Conservation (phyloP, 2,113 vertebrate genomes). For the Poecilia latipinna region DNA sequence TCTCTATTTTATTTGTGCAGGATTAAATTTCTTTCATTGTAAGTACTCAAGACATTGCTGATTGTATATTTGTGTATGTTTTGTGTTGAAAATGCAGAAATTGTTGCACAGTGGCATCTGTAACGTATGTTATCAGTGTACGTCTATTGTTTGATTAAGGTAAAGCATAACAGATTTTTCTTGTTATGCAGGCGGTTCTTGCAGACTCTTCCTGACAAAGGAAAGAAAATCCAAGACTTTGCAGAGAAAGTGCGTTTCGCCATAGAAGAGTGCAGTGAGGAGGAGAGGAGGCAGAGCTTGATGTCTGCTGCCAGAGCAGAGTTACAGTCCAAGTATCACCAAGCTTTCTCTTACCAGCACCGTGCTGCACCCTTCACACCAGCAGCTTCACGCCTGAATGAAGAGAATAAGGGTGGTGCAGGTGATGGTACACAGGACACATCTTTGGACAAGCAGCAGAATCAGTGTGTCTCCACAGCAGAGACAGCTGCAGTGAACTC, state of each 20-base stretch:
- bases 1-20: too few relatives aligned
- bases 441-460: conserved; percentile 18
- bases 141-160: background rate
- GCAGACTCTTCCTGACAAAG: conserved; percentile 89
- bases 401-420: conserved; percentile 12
- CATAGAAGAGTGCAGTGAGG: conserved; percentile 78
- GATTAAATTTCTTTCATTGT: too few relatives aligned
- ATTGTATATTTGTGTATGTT: too few relatives aligned
- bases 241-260: conserved; percentile 81
- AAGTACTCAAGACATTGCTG: too few relatives aligned
- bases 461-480: background rate
- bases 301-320: conserved; percentile 80
- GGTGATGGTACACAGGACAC: background rate
- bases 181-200: conserved; percentile 85
- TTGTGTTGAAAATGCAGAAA: too few relatives aligned
- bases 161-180: conserved; percentile 21
- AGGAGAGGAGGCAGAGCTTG: conserved; percentile 71
- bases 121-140: background rate
- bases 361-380: conserved; percentile 7
- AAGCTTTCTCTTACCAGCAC: conserved; percentile 62
- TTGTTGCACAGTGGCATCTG: too few relatives aligned
- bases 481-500: conserved; percentile 37
- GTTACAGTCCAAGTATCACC: conserved; percentile 79
- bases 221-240: conserved; percentile 87
- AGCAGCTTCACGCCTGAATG: conserved; percentile 5